Percentiles rank a stretch among this genome's conserved stretches.
phyloP scores from a whole-genome alignment of 1,140 invertebrate genomes.

The Aphelenchoides fujianensis region DNA sequence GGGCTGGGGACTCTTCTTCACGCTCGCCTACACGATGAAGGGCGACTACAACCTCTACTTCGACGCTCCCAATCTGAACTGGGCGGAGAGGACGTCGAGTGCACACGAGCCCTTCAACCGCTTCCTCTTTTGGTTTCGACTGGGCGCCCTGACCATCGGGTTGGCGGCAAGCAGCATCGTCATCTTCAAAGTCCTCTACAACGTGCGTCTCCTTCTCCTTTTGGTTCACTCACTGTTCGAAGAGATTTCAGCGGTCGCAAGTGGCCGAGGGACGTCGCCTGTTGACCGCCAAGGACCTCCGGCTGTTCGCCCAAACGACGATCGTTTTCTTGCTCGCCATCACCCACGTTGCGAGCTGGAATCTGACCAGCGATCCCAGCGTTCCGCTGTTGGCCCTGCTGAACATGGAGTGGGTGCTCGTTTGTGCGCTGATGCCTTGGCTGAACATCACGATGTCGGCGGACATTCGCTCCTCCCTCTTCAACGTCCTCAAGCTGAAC shows the following conservation, averaged over 20 bases:
- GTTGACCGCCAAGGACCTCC: not conserved
- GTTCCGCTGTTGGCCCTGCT: not conserved
- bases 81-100: not conserved
- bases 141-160: not conserved
- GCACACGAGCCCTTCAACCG: not conserved
- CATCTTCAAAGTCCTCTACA: not conserved
- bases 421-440: not conserved
- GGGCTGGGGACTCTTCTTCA: not conserved
- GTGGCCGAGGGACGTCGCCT: not conserved
- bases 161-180: not conserved
- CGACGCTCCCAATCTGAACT: not conserved
- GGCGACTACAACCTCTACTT: slow-evolving; percentile 7
- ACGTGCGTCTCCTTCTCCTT: not conserved
- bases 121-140: slow-evolving; percentile 1
- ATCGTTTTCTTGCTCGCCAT: slow-evolving; percentile 12
- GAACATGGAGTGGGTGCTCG: slow-evolving; percentile 15
- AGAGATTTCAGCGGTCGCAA: not conserved
- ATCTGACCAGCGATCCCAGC: slow-evolving; percentile 2
- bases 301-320: slow-evolving; percentile 7
- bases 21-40: not conserved
- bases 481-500: not conserved
- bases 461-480: not conserved
- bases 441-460: not conserved
- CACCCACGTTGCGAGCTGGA: slow-evolving; percentile 5
- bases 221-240: not conserved